Conservation (phyloP, 2,113 vertebrate genomes). For the Silurus meridionalis region DNA sequence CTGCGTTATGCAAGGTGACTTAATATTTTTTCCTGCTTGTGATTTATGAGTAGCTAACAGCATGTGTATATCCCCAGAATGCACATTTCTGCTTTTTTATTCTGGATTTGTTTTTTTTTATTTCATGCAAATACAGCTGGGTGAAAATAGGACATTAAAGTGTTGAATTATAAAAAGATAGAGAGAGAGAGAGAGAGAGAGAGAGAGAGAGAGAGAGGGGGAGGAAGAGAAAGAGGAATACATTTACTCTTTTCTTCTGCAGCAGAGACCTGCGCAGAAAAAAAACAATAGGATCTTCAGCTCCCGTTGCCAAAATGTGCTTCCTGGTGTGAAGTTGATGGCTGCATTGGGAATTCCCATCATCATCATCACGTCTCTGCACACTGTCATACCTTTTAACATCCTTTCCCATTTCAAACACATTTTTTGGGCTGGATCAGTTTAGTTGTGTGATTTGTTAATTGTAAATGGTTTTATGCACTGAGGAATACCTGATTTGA, state of each 20-base stretch:
- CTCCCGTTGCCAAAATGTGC: background rate
- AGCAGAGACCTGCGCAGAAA: background rate
- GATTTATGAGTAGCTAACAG: background rate
- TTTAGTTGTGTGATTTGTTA: background rate
- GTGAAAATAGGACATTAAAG: background rate
- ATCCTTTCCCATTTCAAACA: too few species aligned
- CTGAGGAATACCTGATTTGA: background rate
- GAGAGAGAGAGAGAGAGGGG: conserved; percentile 33
- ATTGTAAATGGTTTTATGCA: background rate
- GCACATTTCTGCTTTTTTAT: background rate
- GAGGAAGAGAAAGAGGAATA: background rate
- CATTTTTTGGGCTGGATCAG: background rate
- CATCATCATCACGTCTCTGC: conserved; percentile 8
- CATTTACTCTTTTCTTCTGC: conserved; percentile 21
- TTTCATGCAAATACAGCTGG: background rate
- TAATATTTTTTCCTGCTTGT: conserved; percentile 3
- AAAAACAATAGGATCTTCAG: conserved; percentile 5
- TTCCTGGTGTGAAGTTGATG: conserved; percentile 26
- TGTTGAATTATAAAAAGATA: background rate
- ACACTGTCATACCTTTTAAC: conserved; percentile 24
- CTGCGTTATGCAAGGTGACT: background rate
- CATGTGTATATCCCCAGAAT: background rate
- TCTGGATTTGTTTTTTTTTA: background rate
- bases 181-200: conserved; percentile 21
- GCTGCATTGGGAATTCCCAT: conserved; percentile 13